Evolutionary conservation across 1,140 invertebrate genomes (phyloP).

Genomic region (Neelides sp.): DNA sequence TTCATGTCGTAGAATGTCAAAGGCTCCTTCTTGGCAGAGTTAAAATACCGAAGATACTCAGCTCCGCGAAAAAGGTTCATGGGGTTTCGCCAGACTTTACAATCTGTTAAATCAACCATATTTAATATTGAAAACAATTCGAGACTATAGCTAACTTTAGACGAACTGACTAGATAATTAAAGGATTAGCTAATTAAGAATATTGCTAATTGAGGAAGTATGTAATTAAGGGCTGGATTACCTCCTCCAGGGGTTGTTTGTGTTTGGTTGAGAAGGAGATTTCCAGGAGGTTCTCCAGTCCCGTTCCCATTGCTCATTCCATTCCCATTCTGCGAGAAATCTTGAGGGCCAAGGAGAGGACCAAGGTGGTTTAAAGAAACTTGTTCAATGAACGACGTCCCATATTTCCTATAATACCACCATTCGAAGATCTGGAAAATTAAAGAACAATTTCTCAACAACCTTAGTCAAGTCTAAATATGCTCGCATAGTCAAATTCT

Average conservation of each 20-base stretch:
- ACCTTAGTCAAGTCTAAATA: neutral
- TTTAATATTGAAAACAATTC: neutral
- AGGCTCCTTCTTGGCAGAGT: conserved; percentile 83
- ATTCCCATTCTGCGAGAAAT: conserved; percentile 35
- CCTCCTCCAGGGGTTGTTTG: conserved; percentile 33
- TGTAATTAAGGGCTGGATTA: conserved; percentile 32
- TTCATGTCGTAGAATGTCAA: conserved; percentile 99
- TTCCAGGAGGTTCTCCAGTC: conserved; percentile 1
- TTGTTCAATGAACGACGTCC: conserved; percentile 94
- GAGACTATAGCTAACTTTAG: neutral
- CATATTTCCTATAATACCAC: conserved; percentile 99
- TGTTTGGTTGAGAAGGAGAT: conserved; percentile 14
- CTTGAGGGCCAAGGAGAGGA: conserved; percentile 77
- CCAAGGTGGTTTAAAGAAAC: conserved; percentile 88
- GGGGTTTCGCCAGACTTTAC: conserved; percentile 96
- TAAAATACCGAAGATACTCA: conserved; percentile 87
- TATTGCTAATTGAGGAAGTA: conserved; percentile 30
- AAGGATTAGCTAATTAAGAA: conserved; percentile 35
- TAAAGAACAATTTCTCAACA: neutral
- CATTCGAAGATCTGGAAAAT: conserved; percentile 81
- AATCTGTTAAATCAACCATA: conserved; percentile 52
- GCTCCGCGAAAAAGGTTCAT: conserved; percentile 89
- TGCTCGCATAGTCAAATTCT: too few species aligned
- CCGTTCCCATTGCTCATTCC: conserved; percentile 34
- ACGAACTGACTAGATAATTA: conserved; percentile 19